phyloP scores from a whole-genome alignment of 2,113 vertebrate genomes.

The Todiramphus chloris region DNA sequence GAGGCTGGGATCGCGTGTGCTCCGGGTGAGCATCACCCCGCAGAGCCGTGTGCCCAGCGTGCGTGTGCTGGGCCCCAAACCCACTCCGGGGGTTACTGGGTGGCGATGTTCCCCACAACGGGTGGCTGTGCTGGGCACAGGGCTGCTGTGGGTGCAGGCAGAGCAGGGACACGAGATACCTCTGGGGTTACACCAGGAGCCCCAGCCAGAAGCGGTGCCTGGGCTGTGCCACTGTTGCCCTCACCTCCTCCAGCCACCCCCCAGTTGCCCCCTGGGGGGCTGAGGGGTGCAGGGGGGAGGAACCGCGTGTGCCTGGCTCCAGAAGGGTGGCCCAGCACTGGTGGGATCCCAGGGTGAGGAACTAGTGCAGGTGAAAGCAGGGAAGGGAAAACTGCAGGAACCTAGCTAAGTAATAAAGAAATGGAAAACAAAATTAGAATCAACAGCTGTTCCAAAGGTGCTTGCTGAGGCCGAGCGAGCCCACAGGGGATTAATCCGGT shows the following conservation, averaged over 20 bases:
- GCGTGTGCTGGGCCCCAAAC: not conserved
- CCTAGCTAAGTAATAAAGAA: not conserved
- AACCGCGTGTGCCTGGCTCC: not conserved
- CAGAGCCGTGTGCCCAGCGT: too few species aligned
- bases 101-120: not conserved
- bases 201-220: not conserved
- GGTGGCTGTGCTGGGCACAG: not conserved
- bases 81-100: not conserved
- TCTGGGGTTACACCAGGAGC: not conserved
- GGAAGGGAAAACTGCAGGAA: not conserved
- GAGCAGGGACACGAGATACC: not conserved
- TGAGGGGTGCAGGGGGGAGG: not conserved
- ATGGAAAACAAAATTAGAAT: not conserved
- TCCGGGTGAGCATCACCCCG: too few species aligned
- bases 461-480: not conserved
- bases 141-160: not conserved
- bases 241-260: not conserved
- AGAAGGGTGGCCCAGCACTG: not conserved
- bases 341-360: accelerated
- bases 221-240: accelerated
- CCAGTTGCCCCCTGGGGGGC: not conserved
- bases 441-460: not conserved
- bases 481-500: not conserved
- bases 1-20: accelerated
- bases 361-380: accelerated